Base-by-base conservation (phyloP, 2,888 invertebrate species). In the Eupithecia pulchellata region DNA sequence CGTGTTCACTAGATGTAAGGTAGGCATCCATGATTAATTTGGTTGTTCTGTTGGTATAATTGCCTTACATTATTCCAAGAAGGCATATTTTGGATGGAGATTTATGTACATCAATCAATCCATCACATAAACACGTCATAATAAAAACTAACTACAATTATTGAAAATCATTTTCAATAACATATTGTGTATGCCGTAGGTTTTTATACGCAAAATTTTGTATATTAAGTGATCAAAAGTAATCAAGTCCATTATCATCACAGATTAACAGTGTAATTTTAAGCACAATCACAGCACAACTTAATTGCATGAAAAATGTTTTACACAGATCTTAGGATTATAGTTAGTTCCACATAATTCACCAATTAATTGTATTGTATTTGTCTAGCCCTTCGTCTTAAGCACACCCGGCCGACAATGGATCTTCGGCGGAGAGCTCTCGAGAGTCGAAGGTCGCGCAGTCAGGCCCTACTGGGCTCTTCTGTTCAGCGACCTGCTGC, bases 1-100 rank as follows among this genome's bases (percentile, higher is more conserved):
- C 87, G 98, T 98, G 81, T 98, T 98, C 93, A 98, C 98, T 82
- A 96, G 97, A 90, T 98, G 98, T 95, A 98, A 97, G 95, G 96
- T 96, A 84, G 84, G 79, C 34, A 52, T 57, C 57, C 29, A 13
- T n/a, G 1, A 27, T 42, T 17, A 29, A 29, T 57, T 55, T 55
- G 6, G n/a, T n/a, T n/a, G n/a, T n/a, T n/a, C 25, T 25, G 27
- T 55, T 13, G 14, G 27, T 55, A 14, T 39, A 39, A 39, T 27
- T 25, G 11, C 20, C n/a, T 2, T 9, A 47, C 47, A 20, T n/a
- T 9, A 47, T 47, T 20, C 20, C 20, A 20, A n/a, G 8, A 6
- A 20, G 20, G 47, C 20, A 20, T 25, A n/a, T n/a, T n/a, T n/a
- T n/a, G n/a, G n/a, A n/a, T n/a, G n/a, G n/a, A 13, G 52, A 11